phyloP scores from a whole-genome alignment of 1,140 invertebrate species.

The Aphaenogaster floridana region DNA sequence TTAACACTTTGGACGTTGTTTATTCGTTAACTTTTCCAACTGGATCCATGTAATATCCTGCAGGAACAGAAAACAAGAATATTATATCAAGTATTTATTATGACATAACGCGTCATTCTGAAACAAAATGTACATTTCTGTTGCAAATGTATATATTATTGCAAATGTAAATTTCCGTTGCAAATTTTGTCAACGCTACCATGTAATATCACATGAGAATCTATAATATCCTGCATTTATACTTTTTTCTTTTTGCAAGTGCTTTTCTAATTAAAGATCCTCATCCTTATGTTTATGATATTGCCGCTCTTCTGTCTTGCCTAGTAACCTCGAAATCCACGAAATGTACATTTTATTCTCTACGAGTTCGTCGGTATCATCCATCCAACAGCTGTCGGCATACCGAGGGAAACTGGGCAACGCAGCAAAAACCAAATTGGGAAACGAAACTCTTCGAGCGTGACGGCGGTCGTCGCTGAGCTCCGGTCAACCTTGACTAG shows the following conservation, averaged over 20 bases:
- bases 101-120: neutral
- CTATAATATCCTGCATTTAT: neutral
- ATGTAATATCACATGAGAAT: neutral
- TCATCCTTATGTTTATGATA: neutral
- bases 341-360: constrained; percentile 40
- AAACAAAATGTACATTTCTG: neutral
- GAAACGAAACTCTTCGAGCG: constrained; percentile 56
- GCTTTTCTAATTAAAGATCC: neutral
- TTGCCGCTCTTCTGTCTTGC: constrained; percentile 5
- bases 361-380: constrained; percentile 59
- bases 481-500: constrained; percentile 68
- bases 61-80: constrained; percentile 51
- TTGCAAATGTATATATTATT: too few species aligned
- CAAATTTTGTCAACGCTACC: neutral
- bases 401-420: constrained; percentile 64
- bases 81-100: neutral
- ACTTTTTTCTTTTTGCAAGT: neutral
- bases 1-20: constrained; percentile 72
- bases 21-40: constrained; percentile 65
- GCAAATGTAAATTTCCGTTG: neutral
- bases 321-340: constrained; percentile 57
- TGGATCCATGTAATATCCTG: constrained; percentile 16
- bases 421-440: constrained; percentile 73
- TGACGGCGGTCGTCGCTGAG: constrained; percentile 61
- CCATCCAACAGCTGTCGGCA: constrained; percentile 68